Base-by-base conservation (phyloP, 2,113 vertebrate species). In the Microtus richardsoni region DNA sequence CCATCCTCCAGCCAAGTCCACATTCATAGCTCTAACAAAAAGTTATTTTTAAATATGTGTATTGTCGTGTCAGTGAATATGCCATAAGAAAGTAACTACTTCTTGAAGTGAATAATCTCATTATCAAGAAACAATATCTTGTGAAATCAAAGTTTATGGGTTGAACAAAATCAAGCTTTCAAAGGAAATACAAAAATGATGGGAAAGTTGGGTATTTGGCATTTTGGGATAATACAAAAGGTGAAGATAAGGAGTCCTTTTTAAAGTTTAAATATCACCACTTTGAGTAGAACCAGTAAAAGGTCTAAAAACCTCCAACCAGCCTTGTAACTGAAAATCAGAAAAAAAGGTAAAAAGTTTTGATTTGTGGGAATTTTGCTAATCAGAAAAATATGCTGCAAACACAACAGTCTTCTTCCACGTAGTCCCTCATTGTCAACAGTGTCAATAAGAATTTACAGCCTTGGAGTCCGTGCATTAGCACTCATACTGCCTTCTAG, bases 101-200 rank as follows among this genome's bases (percentile, higher is more conserved):
- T 89, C 41, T 68, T 94, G 58, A 94, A 92, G 36, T 49, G 60
- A 84, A 93, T 71, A 87, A 84, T 85, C 75, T 82, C 49, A 95
- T 68, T 82, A n/a, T 93, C 44, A 80, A 92, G 75, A 92, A 84
- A 95, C 11, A 62, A 70, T 62, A 26, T 91, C 52, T 95, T 95
- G 30, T 62, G 80, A 95, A 97, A 92, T 66, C 64, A 78, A 78
- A 24, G 30, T 93, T n/a, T 78, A 88, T 82, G 58, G 94, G 71
- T 88, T 24, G 49, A 88, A 96, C 11, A 66, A 91, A 97, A 89
- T 84, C 71, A 92, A 68, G 28, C 26, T 82, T 68, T 12, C 3
- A 84, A 73, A 96, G 75, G 84, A 94, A 93, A 96, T 79, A 36
- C 60, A 91, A 71, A 96, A 94, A 88, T 90, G 83, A 88, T 54